A percentile compares a stretch with the other conserved stretches of the same genome.
Conservation (phyloP, 2,113 vertebrate genomes). For the Nycticryphes semicollaris region DNA sequence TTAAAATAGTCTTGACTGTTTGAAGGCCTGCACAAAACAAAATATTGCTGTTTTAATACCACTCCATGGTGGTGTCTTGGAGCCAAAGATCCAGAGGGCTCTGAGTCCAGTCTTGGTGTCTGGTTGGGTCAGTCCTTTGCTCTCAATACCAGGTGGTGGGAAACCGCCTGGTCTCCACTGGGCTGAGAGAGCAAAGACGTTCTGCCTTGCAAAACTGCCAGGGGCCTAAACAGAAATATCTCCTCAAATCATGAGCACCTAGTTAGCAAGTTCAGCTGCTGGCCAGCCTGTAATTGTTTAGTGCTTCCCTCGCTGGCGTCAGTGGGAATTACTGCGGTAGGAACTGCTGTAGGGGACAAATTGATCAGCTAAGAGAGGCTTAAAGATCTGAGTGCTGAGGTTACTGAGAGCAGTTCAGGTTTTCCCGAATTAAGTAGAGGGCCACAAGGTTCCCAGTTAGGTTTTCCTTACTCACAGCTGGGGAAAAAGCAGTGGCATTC, state of each 20-base stretch:
- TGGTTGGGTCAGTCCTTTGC: neutral
- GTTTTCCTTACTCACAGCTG: neutral
- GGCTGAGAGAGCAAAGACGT: neutral
- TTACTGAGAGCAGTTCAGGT: neutral
- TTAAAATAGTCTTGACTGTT: neutral
- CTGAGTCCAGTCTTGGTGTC: neutral
- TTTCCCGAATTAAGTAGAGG: neutral
- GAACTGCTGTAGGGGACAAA: conserved; percentile 46
- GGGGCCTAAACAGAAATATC: neutral
- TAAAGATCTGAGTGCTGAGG: conserved; percentile 26
- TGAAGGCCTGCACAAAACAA: neutral
- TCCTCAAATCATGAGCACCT: neutral
- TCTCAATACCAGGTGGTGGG: neutral
- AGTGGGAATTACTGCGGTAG: conserved; percentile 26
- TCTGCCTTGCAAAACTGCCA: neutral
- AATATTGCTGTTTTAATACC: neutral
- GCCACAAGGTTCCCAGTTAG: neutral
- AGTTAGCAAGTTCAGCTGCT: neutral
- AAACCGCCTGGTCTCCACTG: neutral
- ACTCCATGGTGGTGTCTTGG: neutral
- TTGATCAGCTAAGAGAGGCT: conserved; percentile 48
- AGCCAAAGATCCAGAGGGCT: neutral
- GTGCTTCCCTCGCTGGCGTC: neutral
- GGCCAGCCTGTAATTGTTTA: neutral
- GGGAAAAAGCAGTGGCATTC: neutral